A percentile compares a stretch with the other conserved stretches of the same genome.
Conservation (phyloP, 2,797 vertebrate genomes). For the Prunella strophiata region DNA sequence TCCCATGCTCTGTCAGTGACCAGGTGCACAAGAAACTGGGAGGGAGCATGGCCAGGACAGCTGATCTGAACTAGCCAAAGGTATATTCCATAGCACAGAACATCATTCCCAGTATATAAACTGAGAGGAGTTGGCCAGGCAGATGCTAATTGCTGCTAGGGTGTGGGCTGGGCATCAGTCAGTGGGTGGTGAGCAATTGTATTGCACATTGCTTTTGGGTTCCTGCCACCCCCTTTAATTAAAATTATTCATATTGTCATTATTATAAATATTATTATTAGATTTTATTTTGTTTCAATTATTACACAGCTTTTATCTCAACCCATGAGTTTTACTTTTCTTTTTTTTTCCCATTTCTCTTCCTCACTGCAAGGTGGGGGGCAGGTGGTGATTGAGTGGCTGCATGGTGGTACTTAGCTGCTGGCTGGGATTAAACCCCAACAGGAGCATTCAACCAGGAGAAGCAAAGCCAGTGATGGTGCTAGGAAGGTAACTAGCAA, state of each 20-base stretch:
- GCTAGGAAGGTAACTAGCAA: neutral
- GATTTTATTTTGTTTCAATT: neutral
- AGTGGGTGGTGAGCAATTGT: neutral
- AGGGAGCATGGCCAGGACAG: neutral
- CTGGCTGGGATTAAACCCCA: neutral
- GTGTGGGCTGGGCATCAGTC: neutral
- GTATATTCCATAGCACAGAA: neutral
- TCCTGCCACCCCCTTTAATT: neutral
- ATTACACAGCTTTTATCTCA: neutral
- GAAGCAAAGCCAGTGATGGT: neutral
- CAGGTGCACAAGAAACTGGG: neutral
- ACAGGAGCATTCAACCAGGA: neutral
- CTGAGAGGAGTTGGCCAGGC: neutral
- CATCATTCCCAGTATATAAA: neutral
- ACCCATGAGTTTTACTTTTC: neutral
- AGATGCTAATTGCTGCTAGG: fast-evolving
- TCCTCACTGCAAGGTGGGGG: neutral
- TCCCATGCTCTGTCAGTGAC: neutral
- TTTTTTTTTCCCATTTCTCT: neutral
- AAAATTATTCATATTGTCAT: neutral
- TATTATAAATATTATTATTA: neutral
- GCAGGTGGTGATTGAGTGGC: fast-evolving
- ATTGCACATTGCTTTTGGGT: neutral
- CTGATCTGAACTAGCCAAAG: neutral
- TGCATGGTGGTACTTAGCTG: neutral